A percentile compares a stretch with the other conserved stretches of the same genome.
Conservation (phyloP, 1,140 invertebrate genomes). For the Hyles euphorbiae region DNA sequence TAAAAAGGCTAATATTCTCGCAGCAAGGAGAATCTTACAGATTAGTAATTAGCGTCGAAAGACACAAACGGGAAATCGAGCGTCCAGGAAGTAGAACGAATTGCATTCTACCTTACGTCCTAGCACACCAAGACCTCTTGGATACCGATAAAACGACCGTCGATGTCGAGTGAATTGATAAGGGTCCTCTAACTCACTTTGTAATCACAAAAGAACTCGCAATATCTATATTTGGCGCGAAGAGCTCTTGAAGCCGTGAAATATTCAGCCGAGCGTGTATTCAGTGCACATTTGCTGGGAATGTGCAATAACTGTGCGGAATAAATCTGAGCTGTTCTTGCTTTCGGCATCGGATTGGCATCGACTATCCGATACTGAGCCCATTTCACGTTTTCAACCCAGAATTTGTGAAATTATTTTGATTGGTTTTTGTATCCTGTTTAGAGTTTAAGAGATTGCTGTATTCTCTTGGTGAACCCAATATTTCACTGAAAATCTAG, state of each 20-base stretch:
- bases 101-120: too few species aligned
- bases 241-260: slow-evolving; percentile 14
- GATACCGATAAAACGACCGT: too few species aligned
- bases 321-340: slow-evolving; percentile 31
- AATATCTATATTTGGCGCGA: slow-evolving; percentile 14
- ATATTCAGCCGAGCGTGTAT: slow-evolving; percentile 20
- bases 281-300: slow-evolving; percentile 29
- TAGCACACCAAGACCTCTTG: too few species aligned
- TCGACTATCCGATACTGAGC: slow-evolving; percentile 22
- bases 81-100: too few species aligned
- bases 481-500: too few species aligned
- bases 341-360: slow-evolving; percentile 25
- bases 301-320: slow-evolving; percentile 33
- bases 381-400: not conserved
- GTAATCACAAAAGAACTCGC: slow-evolving; percentile 1
- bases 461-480: too few species aligned
- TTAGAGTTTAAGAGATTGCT: too few species aligned
- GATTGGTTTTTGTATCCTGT: not conserved
- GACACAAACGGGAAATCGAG: too few species aligned
- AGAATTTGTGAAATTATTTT: not conserved
- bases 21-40: too few species aligned
- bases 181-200: not conserved
- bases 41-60: too few species aligned
- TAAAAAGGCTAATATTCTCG: too few species aligned
- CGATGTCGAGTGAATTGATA: too few species aligned